Evolutionary conservation across 2,113 vertebrate genomes (phyloP).

Genomic region (Channa argus): DNA sequence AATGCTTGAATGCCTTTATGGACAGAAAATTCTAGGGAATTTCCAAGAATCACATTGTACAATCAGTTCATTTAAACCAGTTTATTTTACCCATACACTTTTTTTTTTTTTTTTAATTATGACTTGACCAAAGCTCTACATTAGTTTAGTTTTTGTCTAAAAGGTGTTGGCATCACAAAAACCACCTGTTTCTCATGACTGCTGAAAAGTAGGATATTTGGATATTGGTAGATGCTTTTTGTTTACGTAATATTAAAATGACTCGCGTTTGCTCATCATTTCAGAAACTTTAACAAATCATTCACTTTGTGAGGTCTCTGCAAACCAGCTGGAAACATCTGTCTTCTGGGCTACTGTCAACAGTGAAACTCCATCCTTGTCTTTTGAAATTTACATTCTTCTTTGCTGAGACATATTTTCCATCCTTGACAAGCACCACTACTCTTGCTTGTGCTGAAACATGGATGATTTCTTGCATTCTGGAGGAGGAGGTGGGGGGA

Average conservation of each 20-base stretch:
- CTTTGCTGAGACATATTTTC: conserved; percentile 59
- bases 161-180: not conserved
- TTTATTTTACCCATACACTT: conserved; percentile 16
- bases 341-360: conserved; percentile 45
- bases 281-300: conserved; percentile 10
- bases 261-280: conserved; percentile 4
- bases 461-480: conserved; percentile 29
- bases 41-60: conserved; percentile 30
- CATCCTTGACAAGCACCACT: conserved; percentile 32
- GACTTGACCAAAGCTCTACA: conserved; percentile 14
- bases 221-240: not conserved
- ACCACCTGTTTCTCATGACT: conserved; percentile 1
- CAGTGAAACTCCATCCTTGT: conserved; percentile 37
- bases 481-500: not conserved
- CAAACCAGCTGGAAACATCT: conserved; percentile 51
- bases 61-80: conserved; percentile 27
- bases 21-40: conserved; percentile 52
- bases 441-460: conserved; percentile 33
- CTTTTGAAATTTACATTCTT: conserved; percentile 60
- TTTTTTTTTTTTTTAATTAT: not conserved
- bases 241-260: not conserved
- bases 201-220: not conserved
- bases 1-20: conserved; percentile 82
- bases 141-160: not conserved
- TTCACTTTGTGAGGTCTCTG: not conserved